These are phyloP conservation scores for Aphelinus atriplicis DNA, from an alignment of 1,140 invertebrate species.

Conservation along the genomic window DNA sequence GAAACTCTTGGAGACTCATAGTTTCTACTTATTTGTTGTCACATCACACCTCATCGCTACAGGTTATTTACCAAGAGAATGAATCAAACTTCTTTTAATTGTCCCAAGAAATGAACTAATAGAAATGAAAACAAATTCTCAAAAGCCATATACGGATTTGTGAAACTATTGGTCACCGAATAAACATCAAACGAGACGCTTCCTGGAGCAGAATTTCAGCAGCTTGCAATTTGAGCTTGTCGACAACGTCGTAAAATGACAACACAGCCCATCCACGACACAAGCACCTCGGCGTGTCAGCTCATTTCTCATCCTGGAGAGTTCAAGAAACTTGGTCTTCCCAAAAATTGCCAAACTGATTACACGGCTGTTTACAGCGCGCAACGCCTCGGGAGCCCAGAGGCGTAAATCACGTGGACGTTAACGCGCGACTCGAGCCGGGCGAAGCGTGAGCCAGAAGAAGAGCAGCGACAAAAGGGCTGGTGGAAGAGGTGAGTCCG, in stretches of 20 bases:
- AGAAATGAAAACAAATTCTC: too few relatives aligned
- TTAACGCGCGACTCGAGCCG: slow-evolving; percentile 47
- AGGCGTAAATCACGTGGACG: slow-evolving; percentile 31
- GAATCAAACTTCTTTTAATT: too few relatives aligned
- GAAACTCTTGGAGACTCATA: too few relatives aligned
- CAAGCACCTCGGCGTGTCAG: not conserved
- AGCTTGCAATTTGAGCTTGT: not conserved
- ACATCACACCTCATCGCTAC: too few relatives aligned
- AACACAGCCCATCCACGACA: not conserved
- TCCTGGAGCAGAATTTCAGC: not conserved
- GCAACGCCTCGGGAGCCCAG: slow-evolving; percentile 5
- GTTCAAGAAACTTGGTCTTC: too few relatives aligned
- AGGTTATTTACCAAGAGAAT: too few relatives aligned
- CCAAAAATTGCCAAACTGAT: slow-evolving; percentile 33
- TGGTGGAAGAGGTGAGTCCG: slow-evolving; percentile 24
- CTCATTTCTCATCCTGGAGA: not conserved
- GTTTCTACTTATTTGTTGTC: too few relatives aligned
- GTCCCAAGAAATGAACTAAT: too few relatives aligned
- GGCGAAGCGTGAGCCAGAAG: slow-evolving; percentile 23
- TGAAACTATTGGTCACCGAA: too few relatives aligned
- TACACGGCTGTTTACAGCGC: slow-evolving; percentile 37
- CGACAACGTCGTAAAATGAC: slow-evolving; percentile 16
- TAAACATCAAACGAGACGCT: slow-evolving; percentile 1
- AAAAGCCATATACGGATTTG: too few relatives aligned
- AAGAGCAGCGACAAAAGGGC: slow-evolving; percentile 17